phyloP scores from a whole-genome alignment of 2,113 vertebrate genomes.

The human (Homo sapiens) region DNA sequence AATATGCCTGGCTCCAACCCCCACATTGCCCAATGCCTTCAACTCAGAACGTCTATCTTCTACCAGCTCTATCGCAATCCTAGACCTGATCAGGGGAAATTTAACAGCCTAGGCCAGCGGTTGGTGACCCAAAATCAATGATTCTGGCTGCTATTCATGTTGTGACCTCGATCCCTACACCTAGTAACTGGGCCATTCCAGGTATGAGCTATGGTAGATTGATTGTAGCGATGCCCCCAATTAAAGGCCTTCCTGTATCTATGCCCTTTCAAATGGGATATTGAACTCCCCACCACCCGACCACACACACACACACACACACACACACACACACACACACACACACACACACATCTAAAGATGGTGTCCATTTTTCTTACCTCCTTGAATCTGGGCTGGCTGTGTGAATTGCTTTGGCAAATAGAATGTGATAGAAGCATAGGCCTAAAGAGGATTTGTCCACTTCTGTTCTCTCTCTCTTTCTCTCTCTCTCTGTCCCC shows the following conservation, averaged over 20 bases:
- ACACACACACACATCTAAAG: background rate
- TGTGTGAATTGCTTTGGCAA: background rate
- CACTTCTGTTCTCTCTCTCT: background rate
- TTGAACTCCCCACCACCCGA: too few species aligned
- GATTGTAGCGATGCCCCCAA: background rate
- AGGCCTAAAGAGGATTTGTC: background rate
- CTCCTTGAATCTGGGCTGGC: background rate
- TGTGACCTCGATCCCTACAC: too few species aligned
- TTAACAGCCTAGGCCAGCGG: background rate
- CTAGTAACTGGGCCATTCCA: background rate
- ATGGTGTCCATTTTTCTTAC: background rate
- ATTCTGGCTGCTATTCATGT: background rate
- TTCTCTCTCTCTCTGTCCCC: too few species aligned
- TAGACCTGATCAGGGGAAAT: background rate
- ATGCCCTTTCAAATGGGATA: background rate
- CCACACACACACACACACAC: background rate
- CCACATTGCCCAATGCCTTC: background rate
- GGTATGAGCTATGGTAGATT: fast-evolving
- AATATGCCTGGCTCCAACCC: background rate
- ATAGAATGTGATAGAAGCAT: background rate
- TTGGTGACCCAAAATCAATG: background rate
- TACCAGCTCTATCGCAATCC: background rate
- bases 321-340: background rate
- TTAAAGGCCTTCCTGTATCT: background rate
- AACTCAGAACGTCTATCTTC: background rate